phyloP scores from a whole-genome alignment of 2,797 vertebrate genomes.

The Ficedula albicollis region DNA sequence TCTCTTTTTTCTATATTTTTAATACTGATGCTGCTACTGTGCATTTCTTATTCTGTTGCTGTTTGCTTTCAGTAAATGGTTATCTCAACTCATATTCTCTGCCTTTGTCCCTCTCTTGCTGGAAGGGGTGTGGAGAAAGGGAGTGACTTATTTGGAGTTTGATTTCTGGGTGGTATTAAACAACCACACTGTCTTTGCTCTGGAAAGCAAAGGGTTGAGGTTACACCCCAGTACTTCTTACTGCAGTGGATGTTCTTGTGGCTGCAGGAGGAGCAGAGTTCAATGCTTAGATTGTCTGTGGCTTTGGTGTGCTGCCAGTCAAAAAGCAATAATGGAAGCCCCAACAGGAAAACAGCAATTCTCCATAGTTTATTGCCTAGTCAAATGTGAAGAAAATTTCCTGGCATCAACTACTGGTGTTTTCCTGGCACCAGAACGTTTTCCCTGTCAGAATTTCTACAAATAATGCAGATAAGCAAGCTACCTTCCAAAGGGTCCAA shows the following conservation, averaged over 20 bases:
- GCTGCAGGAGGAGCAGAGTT: background rate
- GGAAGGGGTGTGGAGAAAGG: background rate
- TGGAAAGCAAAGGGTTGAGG: background rate
- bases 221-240: background rate
- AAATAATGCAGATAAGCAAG: background rate
- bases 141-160: background rate
- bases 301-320: slow-evolving; percentile 40
- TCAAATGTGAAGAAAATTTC: slow-evolving; percentile 36
- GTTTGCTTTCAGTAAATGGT: background rate
- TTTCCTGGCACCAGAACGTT: background rate
- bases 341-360: slow-evolving; percentile 43
- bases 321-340: slow-evolving; percentile 36
- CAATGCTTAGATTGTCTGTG: background rate
- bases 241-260: background rate
- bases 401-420: background rate
- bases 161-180: background rate
- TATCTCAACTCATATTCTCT: background rate
- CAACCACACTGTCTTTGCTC: background rate
- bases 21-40: background rate
- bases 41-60: background rate
- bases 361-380: slow-evolving; percentile 2
- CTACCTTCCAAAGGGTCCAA: background rate
- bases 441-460: background rate
- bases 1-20: background rate
- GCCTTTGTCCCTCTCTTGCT: background rate